Percentiles rank a stretch among this genome's conserved stretches.
Evolutionary conservation across 2,797 vertebrate species (phyloP).

Genomic region (Thamnophis elegans): DNA sequence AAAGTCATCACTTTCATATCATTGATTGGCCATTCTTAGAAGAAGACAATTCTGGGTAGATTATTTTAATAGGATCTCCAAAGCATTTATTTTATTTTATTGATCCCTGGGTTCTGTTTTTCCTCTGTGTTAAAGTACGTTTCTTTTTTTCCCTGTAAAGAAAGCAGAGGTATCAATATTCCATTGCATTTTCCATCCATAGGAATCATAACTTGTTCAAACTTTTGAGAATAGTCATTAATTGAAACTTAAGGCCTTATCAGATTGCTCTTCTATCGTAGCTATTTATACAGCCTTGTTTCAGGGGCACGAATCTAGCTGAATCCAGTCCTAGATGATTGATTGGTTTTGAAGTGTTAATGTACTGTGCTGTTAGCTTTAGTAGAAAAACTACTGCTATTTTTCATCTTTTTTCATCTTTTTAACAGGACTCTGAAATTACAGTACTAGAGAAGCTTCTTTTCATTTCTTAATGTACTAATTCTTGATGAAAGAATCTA

Average conservation of each 20-base stretch:
- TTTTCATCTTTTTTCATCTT: constrained; percentile 36
- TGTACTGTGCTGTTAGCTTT: background rate
- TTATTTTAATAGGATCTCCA: background rate
- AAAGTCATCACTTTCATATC: background rate
- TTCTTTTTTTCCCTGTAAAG: background rate
- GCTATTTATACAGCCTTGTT: background rate
- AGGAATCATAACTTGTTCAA: background rate
- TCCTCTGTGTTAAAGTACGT: background rate
- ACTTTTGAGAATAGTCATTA: background rate
- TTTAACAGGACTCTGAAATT: constrained; percentile 30
- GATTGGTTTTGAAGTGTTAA: background rate
- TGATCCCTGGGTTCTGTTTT: background rate
- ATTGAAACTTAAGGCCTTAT: background rate
- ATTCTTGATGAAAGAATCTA: constrained; percentile 30
- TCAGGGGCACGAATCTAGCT: background rate
- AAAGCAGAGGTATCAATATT: background rate
- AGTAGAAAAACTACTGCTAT: background rate
- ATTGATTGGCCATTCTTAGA: background rate
- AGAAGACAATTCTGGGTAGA: background rate
- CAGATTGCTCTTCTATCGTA: background rate
- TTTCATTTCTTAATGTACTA: constrained; percentile 23
- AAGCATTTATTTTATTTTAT: background rate
- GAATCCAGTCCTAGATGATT: constrained; percentile 11
- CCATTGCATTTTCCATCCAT: background rate
- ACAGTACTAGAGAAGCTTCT: constrained; percentile 12